Conservation (phyloP, 1,140 invertebrate species). For the Myzus persicae region DNA sequence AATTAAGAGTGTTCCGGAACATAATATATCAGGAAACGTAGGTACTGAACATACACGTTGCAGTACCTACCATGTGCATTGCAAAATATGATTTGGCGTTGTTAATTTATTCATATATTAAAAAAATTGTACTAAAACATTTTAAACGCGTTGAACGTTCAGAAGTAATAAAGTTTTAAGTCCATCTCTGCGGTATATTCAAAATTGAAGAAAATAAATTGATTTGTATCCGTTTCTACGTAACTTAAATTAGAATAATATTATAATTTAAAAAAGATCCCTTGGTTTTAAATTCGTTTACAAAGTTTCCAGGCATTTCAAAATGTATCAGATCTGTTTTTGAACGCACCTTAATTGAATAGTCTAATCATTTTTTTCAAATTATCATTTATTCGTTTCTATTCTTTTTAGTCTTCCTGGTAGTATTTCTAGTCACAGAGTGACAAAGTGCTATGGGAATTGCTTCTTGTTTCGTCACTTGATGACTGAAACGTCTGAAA, state of each 20-base stretch:
- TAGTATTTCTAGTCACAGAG: neutral
- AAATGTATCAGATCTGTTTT: neutral
- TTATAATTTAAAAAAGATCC: neutral
- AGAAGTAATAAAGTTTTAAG: neutral
- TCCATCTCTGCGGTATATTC: neutral
- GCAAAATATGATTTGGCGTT: neutral
- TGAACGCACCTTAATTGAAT: neutral
- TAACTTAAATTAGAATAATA: neutral
- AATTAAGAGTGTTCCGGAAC: neutral
- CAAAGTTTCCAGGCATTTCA: neutral
- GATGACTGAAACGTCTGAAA: neutral
- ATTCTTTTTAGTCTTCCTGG: neutral
- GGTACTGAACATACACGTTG: neutral
- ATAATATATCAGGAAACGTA: neutral
- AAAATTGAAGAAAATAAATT: neutral
- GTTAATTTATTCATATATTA: neutral
- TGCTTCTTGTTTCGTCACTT: neutral
- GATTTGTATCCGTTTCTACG: neutral
- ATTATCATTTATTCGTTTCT: neutral
- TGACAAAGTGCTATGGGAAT: neutral
- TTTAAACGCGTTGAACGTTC: neutral
- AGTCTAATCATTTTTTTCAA: neutral
- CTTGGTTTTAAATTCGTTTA: neutral
- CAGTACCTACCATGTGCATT: neutral
- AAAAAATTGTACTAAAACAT: neutral